Conservation (phyloP, 2,797 vertebrate species). For the Labroides dimidiatus region DNA sequence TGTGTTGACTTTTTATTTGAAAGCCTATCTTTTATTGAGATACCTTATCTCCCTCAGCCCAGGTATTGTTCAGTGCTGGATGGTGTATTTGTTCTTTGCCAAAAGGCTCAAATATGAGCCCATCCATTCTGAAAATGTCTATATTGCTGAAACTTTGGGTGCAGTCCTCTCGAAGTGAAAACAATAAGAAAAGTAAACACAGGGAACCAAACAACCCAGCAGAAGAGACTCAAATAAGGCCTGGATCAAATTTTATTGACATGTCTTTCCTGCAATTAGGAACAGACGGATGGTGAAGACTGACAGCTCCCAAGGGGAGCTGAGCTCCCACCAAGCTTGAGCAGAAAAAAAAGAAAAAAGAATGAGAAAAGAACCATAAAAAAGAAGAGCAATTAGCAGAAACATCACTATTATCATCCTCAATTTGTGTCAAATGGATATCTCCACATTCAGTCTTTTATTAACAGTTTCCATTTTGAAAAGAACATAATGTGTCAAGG, state of each 20-base stretch:
- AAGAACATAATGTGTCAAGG: not conserved
- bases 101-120: conserved; percentile 28
- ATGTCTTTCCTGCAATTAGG: conserved; percentile 58
- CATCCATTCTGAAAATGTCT: conserved; percentile 18
- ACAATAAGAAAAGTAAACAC: conserved; percentile 73
- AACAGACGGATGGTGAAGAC: conserved; percentile 23
- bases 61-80: conserved; percentile 17
- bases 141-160: conserved; percentile 58
- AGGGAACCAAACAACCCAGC: conserved; percentile 36
- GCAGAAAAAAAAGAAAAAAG: not conserved
- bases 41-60: not conserved
- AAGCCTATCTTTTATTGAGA: not conserved
- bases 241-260: conserved; percentile 60
- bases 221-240: conserved; percentile 49
- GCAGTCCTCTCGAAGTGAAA: conserved; percentile 24
- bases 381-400: not conserved
- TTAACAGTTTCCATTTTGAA: conserved; percentile 5
- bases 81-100: conserved; percentile 13
- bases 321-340: not conserved
- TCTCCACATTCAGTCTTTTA: conserved; percentile 4
- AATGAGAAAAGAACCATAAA: too few relatives aligned
- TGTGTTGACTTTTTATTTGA: not conserved
- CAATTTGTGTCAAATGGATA: not conserved
- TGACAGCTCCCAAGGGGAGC: conserved; percentile 14
- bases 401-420: not conserved